Percentiles rank a stretch among this genome's conserved stretches.
Evolutionary conservation across 2,888 invertebrate species (phyloP).

Genomic region (Caenorhabditis sp.): DNA sequence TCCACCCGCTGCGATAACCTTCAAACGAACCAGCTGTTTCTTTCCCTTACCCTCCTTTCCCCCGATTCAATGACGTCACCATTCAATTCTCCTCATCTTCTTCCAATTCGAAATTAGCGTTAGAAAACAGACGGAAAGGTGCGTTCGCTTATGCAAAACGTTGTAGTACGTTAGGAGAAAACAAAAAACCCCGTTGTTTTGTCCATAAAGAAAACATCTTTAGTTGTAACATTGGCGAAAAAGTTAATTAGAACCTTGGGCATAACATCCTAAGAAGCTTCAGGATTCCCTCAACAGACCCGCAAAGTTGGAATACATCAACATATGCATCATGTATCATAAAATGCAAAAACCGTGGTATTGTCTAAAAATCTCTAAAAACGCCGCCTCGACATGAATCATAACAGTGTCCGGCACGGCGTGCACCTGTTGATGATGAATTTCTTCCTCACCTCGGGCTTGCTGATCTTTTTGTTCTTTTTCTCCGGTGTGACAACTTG

Average conservation of each 20-base stretch:
- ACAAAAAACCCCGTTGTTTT: background rate
- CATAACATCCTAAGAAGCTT: background rate
- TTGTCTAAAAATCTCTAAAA: background rate
- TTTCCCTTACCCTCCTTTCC: background rate
- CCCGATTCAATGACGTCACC: conserved; percentile 25
- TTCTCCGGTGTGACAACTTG: conserved; percentile 82
- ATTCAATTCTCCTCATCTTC: background rate
- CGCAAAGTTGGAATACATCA: too few relatives aligned
- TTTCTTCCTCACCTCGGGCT: conserved; percentile 44
- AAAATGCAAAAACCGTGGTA: background rate
- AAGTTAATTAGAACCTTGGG: conserved; percentile 16
- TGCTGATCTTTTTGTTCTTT: conserved; percentile 65
- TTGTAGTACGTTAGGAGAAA: background rate
- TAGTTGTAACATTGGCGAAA: background rate
- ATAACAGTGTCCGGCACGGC: conserved; percentile 10
- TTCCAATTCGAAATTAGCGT: conserved; percentile 8
- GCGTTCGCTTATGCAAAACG: background rate
- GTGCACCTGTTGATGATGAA: conserved; percentile 18
- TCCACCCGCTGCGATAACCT: conserved; percentile 50
- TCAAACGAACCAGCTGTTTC: conserved; percentile 57
- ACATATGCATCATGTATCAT: too few relatives aligned
- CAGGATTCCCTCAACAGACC: too few relatives aligned
- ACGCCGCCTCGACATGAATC: conserved; percentile 35
- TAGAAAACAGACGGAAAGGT: background rate
- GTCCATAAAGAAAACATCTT: background rate